Evolutionary conservation across 2,113 vertebrate species (phyloP).

Genomic region (Nerophis ophidion): DNA sequence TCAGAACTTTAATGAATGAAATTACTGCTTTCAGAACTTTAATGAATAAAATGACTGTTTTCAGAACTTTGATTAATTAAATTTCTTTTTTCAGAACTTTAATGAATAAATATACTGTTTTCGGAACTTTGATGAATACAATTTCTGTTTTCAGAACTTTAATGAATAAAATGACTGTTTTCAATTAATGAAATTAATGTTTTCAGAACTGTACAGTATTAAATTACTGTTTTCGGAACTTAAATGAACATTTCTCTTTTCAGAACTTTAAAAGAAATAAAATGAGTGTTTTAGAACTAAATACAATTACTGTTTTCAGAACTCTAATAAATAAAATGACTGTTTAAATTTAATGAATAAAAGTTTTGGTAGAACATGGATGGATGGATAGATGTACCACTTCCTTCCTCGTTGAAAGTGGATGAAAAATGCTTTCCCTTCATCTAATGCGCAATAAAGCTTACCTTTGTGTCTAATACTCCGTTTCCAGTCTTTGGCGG

Average conservation of each 20-base stretch:
- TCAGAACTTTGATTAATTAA: neutral
- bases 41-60: neutral
- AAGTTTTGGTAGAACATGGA: neutral
- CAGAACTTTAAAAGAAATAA: neutral
- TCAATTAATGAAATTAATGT: too few relatives aligned
- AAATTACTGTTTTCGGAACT: neutral
- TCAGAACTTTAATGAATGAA: too few relatives aligned
- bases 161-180: too few relatives aligned
- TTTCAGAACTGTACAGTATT: neutral
- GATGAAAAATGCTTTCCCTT: constrained; percentile 42
- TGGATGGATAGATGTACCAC: neutral
- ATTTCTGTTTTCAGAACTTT: too few relatives aligned
- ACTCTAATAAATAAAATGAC: neutral
- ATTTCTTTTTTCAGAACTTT: neutral
- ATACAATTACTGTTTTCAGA: neutral
- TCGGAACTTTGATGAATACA: too few relatives aligned
- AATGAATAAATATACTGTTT: too few relatives aligned
- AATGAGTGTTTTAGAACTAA: neutral
- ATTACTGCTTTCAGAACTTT: too few relatives aligned
- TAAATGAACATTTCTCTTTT: too few relatives aligned
- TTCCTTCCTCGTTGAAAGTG: constrained; percentile 7
- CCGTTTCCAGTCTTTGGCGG: constrained; percentile 96
- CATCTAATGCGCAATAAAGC: constrained; percentile 24
- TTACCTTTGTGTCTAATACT: constrained; percentile 97
- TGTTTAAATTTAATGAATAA: neutral